Percentiles rank a stretch among this genome's conserved stretches.
These are phyloP conservation scores for Rhodinocichla rosea DNA, from an alignment of 2,113 vertebrate species.

Conservation along the genomic window DNA sequence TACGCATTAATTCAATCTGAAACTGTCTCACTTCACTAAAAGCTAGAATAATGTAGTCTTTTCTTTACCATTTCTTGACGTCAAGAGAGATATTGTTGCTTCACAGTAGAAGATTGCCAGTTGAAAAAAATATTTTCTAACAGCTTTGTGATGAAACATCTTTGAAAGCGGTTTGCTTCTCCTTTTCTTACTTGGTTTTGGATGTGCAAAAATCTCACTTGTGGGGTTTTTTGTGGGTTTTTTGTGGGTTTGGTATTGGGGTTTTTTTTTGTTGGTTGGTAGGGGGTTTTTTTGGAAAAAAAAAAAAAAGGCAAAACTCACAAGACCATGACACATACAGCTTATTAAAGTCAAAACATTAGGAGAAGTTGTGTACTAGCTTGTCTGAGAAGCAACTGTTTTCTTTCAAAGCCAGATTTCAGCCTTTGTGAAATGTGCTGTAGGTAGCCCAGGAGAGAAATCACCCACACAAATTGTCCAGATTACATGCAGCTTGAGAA, in stretches of 20 bases:
- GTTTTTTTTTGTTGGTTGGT: neutral
- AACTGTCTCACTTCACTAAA: slow-evolving; percentile 21
- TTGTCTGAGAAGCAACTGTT: neutral
- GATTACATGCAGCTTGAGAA: neutral
- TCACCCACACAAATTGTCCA: neutral
- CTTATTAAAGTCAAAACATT: slow-evolving; percentile 27
- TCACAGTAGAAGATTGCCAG: neutral
- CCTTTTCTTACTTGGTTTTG: slow-evolving; percentile 48
- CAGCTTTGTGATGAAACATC: slow-evolving; percentile 3
- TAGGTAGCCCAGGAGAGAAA: neutral
- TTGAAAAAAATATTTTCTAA: slow-evolving; percentile 36
- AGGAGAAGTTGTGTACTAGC: neutral
- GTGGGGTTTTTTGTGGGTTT: neutral
- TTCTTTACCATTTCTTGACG: neutral
- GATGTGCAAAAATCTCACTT: slow-evolving; percentile 24
- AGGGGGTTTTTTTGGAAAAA: neutral
- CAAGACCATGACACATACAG: neutral
- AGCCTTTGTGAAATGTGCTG: neutral
- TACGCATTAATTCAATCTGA: neutral
- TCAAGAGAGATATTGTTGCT: neutral
- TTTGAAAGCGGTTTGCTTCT: slow-evolving; percentile 48
- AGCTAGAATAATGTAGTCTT: neutral
- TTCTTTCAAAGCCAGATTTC: neutral
- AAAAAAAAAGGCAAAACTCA: slow-evolving; percentile 4
- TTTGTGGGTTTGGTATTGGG: neutral